phyloP scores from a whole-genome alignment of 2,797 vertebrate species.

The Steatocranus sp. region DNA sequence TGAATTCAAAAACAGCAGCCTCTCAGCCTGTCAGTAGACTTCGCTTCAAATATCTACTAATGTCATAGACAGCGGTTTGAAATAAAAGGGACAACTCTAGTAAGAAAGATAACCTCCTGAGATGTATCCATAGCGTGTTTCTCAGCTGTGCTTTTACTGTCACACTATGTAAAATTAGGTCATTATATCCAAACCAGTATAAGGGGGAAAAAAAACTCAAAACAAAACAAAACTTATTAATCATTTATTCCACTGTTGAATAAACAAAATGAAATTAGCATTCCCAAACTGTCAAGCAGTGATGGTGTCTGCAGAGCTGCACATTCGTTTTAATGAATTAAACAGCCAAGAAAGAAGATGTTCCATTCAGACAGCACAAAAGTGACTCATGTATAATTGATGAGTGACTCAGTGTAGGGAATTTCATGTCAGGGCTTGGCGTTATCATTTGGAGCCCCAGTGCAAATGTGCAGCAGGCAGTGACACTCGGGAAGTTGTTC shows the following conservation, averaged over 20 bases:
- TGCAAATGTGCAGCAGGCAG: constrained; percentile 3
- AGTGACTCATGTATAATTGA: constrained; percentile 62
- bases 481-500: background rate
- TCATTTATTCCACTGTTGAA: constrained; percentile 40
- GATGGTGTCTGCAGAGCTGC: background rate
- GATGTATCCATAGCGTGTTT: background rate
- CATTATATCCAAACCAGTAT: background rate
- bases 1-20: background rate
- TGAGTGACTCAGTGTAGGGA: constrained; percentile 39
- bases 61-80: background rate
- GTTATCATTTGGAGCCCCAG: constrained; percentile 15
- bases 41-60: background rate
- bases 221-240: constrained; percentile 25
- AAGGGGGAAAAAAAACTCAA: background rate
- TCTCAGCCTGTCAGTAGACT: background rate
- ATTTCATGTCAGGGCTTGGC: constrained; percentile 30
- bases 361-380: constrained; percentile 44
- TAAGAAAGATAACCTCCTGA: background rate
- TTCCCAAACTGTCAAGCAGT: constrained; percentile 18
- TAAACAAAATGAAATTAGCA: constrained; percentile 50
- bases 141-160: background rate
- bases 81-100: background rate
- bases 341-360: constrained; percentile 44
- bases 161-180: constrained; percentile 16
- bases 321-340: constrained; percentile 53